Base-by-base conservation (phyloP, 2,113 vertebrate genomes). In the Solenodon paradoxus region DNA sequence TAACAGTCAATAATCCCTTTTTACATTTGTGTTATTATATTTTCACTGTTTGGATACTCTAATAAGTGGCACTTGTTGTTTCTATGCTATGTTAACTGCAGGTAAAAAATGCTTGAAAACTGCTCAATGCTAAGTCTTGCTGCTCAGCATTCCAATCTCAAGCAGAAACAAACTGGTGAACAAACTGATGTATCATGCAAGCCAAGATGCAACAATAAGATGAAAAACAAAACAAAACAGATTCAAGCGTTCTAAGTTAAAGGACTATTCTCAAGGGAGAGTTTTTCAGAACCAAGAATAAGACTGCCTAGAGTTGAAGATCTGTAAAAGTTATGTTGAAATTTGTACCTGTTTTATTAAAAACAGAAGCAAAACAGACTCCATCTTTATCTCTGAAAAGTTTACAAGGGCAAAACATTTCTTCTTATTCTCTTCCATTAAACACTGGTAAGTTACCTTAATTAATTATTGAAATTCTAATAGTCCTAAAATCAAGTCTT, bases 381-480 rank as follows among this genome's bases (percentile, higher is more conserved):
- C 24, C 20, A 30, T 77, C 61, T 69, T 2, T 61, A 68, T 90
- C 95, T 97, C 87, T 26, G 7, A 82, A 82, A 93, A 71, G 28
- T 89, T 86, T 85, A 85, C 4, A 90, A 82, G 78, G 61, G 24
- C 79, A 75, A 96, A 94, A 20, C 47, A 90, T 90, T 83, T 95
- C 74, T 61, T 66, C 19, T 78, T 92, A 91, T 32, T 88, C 7
- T 77, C 24, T 90, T 95, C 94, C 42, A 82, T 16, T 79, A 89
- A 95, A 19, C 3, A 40, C 51, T 86, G 68, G n/a, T 90, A 86
- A 82, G 20, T 82, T n/a, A 55, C 7, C 28, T 92, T 92, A 92
- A 92, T 92, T 96, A 95, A 93, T 89, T 85, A 42, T 96, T 94
- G 61, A 66, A 75, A 97, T 71, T 85, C 61, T 94, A 93, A 94